phyloP scores from a whole-genome alignment of 2,113 vertebrate genomes.

The Smithornis capensis region DNA sequence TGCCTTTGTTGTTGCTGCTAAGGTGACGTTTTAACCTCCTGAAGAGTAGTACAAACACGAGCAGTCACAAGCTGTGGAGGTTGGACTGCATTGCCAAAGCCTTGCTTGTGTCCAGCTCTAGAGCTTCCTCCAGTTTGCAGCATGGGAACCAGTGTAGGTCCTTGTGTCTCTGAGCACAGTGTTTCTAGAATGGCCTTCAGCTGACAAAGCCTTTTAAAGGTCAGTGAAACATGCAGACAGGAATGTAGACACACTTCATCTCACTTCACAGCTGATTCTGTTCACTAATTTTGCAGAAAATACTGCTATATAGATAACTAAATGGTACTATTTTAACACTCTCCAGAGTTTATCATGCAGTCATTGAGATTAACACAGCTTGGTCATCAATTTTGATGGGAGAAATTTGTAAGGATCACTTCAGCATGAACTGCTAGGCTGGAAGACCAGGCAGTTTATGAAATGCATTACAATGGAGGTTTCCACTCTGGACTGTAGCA shows the following conservation, averaged over 20 bases:
- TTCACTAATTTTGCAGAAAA: neutral
- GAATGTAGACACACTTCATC: neutral
- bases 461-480: neutral
- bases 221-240: neutral
- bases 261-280: neutral
- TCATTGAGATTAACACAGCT: neutral
- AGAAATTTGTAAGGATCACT: neutral
- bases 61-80: neutral
- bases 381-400: neutral
- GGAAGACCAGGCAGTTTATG: neutral
- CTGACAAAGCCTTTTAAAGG: neutral
- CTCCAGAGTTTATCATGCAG: neutral
- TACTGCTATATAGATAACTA: neutral
- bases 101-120: neutral
- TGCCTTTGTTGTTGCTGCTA: slow-evolving; percentile 71
- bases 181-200: neutral
- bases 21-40: neutral
- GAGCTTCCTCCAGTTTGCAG: neutral
- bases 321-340: neutral
- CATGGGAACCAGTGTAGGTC: neutral
- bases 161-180: neutral
- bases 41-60: neutral
- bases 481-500: neutral
- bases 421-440: neutral
- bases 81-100: neutral